Evolutionary conservation across 2,113 vertebrate genomes (phyloP).

Genomic region (Chaetodon auriga): DNA sequence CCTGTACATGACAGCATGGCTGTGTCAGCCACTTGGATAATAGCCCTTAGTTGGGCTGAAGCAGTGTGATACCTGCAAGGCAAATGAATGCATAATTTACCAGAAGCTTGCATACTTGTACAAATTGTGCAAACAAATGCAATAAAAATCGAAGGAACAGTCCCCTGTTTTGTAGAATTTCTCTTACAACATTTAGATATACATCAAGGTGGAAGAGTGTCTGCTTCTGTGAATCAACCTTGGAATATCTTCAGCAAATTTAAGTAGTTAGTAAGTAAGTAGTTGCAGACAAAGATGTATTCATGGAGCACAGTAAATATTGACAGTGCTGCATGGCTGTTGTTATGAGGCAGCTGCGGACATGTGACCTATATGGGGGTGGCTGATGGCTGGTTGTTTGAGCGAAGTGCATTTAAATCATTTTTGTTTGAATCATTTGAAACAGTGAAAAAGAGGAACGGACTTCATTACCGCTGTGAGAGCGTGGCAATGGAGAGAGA

Average conservation of each 20-base stretch:
- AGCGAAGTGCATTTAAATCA: background rate
- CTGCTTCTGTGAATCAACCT: background rate
- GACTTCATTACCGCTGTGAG: background rate
- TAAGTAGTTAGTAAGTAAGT: background rate
- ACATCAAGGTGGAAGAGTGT: background rate
- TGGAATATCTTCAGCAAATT: background rate
- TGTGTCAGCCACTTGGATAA: background rate
- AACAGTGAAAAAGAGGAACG: background rate
- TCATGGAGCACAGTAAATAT: slow-evolving; percentile 10
- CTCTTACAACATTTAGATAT: background rate
- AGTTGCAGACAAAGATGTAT: background rate
- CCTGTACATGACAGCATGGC: background rate
- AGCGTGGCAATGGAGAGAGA: background rate
- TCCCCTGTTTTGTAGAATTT: background rate
- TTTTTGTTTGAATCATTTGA: background rate
- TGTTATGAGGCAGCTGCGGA: background rate
- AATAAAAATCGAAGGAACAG: background rate
- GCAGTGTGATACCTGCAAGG: background rate
- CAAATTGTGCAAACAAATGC: background rate
- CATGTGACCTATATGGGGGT: background rate
- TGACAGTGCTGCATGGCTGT: background rate
- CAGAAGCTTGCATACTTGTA: background rate
- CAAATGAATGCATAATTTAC: too few species aligned
- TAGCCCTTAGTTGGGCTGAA: background rate
- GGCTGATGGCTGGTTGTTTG: background rate